phyloP scores from a whole-genome alignment of 2,797 vertebrate species.

The Hozukius guyotensis region DNA sequence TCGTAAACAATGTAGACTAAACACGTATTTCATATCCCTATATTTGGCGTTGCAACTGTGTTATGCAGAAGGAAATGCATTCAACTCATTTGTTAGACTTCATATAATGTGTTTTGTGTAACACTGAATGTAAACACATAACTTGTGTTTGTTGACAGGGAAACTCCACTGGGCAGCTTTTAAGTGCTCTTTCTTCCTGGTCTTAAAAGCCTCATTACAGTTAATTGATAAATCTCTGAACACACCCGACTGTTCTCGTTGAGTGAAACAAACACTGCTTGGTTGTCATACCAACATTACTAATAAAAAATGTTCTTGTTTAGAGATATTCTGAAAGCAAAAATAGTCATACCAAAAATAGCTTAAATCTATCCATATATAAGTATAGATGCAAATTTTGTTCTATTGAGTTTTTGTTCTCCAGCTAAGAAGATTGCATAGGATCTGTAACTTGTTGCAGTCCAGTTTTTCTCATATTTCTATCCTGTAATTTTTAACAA shows the following conservation, averaged over 20 bases:
- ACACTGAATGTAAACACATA: background rate
- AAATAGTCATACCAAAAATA: slow-evolving; percentile 6
- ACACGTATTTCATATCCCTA: background rate
- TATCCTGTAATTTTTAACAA: slow-evolving; percentile 12
- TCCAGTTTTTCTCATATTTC: slow-evolving; percentile 4
- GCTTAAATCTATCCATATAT: background rate
- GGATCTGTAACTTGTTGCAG: background rate
- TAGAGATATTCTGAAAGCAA: background rate
- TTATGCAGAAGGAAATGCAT: background rate
- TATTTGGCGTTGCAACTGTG: background rate
- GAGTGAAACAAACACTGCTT: slow-evolving; percentile 1
- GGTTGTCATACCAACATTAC: slow-evolving; percentile 3
- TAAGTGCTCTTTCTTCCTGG: background rate
- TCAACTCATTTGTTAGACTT: background rate
- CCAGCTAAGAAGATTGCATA: background rate
- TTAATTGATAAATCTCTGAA: background rate
- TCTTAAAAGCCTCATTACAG: background rate
- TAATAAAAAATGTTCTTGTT: background rate
- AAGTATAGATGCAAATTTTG: background rate
- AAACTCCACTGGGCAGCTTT: background rate
- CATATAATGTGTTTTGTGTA: background rate
- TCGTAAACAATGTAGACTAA: background rate
- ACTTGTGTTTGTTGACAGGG: background rate
- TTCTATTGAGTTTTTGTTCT: background rate
- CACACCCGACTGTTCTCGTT: background rate